phyloP scores from a whole-genome alignment of 1,140 invertebrate genomes.

The Platyura marginata region DNA sequence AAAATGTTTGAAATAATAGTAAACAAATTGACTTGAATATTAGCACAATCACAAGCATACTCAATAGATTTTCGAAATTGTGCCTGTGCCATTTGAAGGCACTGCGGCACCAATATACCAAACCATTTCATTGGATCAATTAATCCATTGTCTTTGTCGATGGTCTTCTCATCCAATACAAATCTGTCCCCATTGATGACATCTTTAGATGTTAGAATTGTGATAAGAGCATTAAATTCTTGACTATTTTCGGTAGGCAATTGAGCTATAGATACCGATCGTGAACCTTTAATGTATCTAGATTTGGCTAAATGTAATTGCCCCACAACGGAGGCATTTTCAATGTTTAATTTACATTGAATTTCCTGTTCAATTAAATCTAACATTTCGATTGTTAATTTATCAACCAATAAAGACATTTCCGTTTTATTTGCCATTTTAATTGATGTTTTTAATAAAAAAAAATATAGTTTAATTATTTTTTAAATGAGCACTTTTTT shows the following conservation, averaged over 20 bases:
- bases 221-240: conserved; percentile 16
- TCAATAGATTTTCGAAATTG: conserved; percentile 37
- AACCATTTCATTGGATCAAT: conserved; percentile 48
- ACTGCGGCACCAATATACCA: conserved; percentile 43
- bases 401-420: too few relatives aligned
- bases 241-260: conserved; percentile 20
- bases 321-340: conserved; percentile 12
- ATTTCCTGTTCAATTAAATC: conserved; percentile 18
- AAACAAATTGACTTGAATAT: conserved; percentile 32
- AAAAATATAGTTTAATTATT: too few relatives aligned
- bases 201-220: not conserved
- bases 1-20: conserved; percentile 4
- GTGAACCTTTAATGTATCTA: conserved; percentile 16
- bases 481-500: too few relatives aligned
- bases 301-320: conserved; percentile 17
- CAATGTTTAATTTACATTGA: conserved; percentile 14
- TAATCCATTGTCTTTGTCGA: conserved; percentile 16
- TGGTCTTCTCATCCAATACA: conserved; percentile 6
- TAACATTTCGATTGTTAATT: conserved; percentile 16
- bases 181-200: not conserved
- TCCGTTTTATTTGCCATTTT: too few relatives aligned
- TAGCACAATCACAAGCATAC: conserved; percentile 32
- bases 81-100: conserved; percentile 35
- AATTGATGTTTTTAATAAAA: too few relatives aligned
- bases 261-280: conserved; percentile 13